phyloP scores from a whole-genome alignment of 2,888 invertebrate species.

The Philaethria dido region DNA sequence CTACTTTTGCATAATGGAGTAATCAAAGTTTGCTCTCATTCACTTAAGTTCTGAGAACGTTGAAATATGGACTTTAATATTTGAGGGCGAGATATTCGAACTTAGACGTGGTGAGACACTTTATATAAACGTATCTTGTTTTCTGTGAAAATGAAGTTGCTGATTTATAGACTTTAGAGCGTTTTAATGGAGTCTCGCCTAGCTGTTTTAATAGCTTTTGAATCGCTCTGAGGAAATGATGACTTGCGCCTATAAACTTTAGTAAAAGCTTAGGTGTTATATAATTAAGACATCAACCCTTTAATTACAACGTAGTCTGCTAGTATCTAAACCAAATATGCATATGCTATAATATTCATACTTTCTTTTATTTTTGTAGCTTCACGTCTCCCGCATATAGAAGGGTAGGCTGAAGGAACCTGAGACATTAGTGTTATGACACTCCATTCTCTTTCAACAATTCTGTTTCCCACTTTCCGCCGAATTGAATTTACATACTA shows the following conservation, averaged over 20 bases:
- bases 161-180: slow-evolving; percentile 55
- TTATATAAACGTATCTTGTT: slow-evolving; percentile 35
- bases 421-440: too few relatives aligned
- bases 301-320: neutral
- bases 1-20: slow-evolving; percentile 30
- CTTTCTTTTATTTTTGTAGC: too few relatives aligned
- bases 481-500: too few relatives aligned
- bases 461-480: too few relatives aligned
- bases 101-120: slow-evolving; percentile 33
- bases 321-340: too few relatives aligned
- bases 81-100: slow-evolving; percentile 39
- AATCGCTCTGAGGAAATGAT: slow-evolving; percentile 35
- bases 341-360: too few relatives aligned
- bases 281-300: neutral
- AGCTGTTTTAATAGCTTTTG: slow-evolving; percentile 43
- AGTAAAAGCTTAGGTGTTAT: slow-evolving; percentile 3
- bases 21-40: slow-evolving; percentile 35
- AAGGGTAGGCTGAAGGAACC: too few relatives aligned
- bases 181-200: slow-evolving; percentile 46
- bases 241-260: slow-evolving; percentile 31
- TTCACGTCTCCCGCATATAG: too few relatives aligned
- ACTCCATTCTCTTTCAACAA: too few relatives aligned
- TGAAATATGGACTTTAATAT: slow-evolving; percentile 43
- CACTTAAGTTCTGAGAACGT: slow-evolving; percentile 35
- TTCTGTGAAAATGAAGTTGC: slow-evolving; percentile 46